These are phyloP conservation scores for Ichneumon xanthorius DNA, from an alignment of 2,888 invertebrate genomes.

Conservation along the genomic window DNA sequence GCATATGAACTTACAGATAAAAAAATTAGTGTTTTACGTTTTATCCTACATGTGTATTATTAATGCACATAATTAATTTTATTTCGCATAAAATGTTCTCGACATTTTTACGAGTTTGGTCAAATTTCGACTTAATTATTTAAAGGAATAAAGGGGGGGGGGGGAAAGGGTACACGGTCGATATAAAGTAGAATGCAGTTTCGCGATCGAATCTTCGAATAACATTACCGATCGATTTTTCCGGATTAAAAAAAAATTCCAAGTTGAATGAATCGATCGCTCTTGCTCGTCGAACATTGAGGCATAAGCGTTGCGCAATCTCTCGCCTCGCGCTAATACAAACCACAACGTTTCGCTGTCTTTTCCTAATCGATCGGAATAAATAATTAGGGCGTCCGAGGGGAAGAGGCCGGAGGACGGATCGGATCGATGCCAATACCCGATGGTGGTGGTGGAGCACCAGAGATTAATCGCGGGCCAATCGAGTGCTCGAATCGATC, in stretches of 20 bases:
- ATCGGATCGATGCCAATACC: conserved; percentile 60
- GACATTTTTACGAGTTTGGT: not conserved
- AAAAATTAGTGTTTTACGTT: not conserved
- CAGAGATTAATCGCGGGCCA: conserved; percentile 51
- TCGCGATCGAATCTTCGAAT: not conserved
- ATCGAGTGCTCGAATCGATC: conserved; percentile 40
- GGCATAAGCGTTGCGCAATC: conserved; percentile 42
- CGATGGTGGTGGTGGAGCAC: conserved; percentile 38
- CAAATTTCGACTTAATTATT: not conserved
- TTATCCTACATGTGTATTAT: not conserved
- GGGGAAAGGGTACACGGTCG: not conserved
- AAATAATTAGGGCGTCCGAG: conserved; percentile 78
- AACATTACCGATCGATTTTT: not conserved
- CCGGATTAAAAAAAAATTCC: conserved; percentile 19
- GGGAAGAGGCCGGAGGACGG: conserved; percentile 66
- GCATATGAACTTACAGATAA: conserved; percentile 44
- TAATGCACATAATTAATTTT: not conserved
- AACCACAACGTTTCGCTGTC: conserved; percentile 77
- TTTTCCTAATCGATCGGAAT: conserved; percentile 79
- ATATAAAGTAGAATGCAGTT: not conserved
- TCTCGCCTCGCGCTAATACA: conserved; percentile 52
- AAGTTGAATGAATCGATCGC: conserved; percentile 30
- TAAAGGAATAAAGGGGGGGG: not conserved
- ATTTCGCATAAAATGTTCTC: too few relatives aligned
- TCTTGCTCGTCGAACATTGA: conserved; percentile 34